Evolutionary conservation across 2,888 invertebrate genomes (phyloP).

Genomic region (Latrodectus hesperus): DNA sequence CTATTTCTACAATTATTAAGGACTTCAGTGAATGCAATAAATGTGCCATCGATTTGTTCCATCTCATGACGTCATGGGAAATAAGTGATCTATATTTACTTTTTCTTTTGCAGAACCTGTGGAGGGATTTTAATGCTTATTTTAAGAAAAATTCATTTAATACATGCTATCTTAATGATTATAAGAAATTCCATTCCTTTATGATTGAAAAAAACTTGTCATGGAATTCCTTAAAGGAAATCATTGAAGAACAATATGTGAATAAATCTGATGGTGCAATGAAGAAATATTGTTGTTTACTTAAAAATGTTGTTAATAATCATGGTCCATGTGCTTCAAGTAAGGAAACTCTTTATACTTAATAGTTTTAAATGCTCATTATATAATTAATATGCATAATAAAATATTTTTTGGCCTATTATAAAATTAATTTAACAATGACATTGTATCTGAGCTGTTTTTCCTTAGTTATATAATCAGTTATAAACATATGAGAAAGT

Average conservation of each 20-base stretch:
- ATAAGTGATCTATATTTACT: conserved; percentile 13
- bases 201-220: too few relatives aligned
- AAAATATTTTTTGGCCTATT: too few relatives aligned
- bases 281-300: neutral
- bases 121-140: neutral
- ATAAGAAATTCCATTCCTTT: too few relatives aligned
- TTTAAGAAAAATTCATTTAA: too few relatives aligned
- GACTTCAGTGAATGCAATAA: neutral
- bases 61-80: conserved; percentile 5
- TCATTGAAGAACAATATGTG: neutral
- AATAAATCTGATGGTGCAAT: neutral
- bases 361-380: too few relatives aligned
- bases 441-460: too few relatives aligned
- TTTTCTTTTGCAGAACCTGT: conserved; percentile 16
- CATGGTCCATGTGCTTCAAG: conserved; percentile 22
- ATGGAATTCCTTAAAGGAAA: too few relatives aligned
- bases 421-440: too few relatives aligned
- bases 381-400: too few relatives aligned
- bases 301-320: neutral
- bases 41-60: neutral
- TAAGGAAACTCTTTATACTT: conserved; percentile 12
- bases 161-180: too few relatives aligned
- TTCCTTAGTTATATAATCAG: too few relatives aligned
- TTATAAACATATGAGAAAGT: too few relatives aligned
- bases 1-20: neutral